Base-by-base conservation (phyloP, 2,888 invertebrate species). In the Ferdinandea cuprea region DNA sequence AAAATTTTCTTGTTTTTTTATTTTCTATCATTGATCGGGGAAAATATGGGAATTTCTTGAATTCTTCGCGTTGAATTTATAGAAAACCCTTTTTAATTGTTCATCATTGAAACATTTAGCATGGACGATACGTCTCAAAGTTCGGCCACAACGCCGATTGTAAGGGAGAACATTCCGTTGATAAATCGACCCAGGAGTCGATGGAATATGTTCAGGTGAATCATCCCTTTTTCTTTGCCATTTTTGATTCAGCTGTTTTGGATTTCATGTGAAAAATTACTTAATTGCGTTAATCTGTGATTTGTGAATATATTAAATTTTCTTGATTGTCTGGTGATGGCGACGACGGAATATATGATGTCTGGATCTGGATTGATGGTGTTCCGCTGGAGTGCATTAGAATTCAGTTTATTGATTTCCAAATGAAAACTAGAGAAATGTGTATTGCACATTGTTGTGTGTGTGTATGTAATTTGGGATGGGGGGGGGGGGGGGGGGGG, bases 101-200 rank as follows among this genome's bases (percentile, higher is more conserved):
- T 44, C 69, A 80, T 25, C 56, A 85, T 80, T 78, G 74, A 85
- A 80, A 54, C 65, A 56, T 85, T 85, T 73, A 87, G 86, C 81
- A 90, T 91, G 91, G 91, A 91, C 85, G 90, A 91, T 87, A 87
- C 87, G 73, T 89, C 92, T 42, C 92, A 92, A 86, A 91, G 91
- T 88, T 92, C 91, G 85, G 91, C 92, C 76, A 91, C 92, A 86
- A 91, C 92, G 81, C 91, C 93, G 85, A 93, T 93, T 85, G 87
- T 88, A 54, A 89, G 94, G 92, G 95, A 95, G 90, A 94, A 94
- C 89, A 94, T 94, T 87, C 95, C 95, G 59, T 90, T 95, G 87
- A 93, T 95, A 89, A 93, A 93, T 86, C 94, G 94, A 89, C 91
- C 93, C 76, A 92, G 91, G 85, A 92, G 92, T 89, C 92, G 93